Conservation (phyloP, 2,113 vertebrate species). For the Hemichromis elongatus region DNA sequence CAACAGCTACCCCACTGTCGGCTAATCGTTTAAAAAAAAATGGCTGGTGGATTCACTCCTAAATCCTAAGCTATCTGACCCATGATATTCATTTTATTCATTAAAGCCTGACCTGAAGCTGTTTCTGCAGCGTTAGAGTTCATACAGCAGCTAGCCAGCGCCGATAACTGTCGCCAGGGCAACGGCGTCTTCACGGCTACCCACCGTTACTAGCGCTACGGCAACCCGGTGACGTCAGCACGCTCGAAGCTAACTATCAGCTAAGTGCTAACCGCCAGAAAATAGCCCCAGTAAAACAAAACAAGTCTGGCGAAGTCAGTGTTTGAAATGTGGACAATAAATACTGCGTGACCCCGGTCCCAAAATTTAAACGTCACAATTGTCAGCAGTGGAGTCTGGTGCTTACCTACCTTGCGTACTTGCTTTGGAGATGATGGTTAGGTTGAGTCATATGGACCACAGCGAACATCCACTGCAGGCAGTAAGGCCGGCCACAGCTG, state of each 20-base stretch:
- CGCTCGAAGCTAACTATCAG: neutral
- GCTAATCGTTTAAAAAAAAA: neutral
- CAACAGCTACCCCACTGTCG: neutral
- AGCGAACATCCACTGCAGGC: neutral
- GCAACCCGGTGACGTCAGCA: neutral
- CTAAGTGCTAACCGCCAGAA: neutral
- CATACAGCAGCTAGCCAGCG: neutral
- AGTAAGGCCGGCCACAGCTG: neutral
- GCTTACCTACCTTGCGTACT: neutral
- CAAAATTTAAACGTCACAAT: neutral
- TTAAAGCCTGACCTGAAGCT: neutral
- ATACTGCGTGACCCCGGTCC: fast-evolving
- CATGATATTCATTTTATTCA: neutral
- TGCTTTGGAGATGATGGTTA: neutral
- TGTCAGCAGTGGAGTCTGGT: neutral
- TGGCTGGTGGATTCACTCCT: neutral
- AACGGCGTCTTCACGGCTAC: neutral
- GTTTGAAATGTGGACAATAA: neutral
- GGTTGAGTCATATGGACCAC: neutral
- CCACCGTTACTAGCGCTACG: neutral
- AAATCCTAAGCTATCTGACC: fast-evolving
- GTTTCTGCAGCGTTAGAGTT: neutral
- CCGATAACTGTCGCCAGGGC: neutral
- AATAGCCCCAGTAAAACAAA: neutral
- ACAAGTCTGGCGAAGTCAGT: neutral